A percentile compares a stretch with the other conserved stretches of the same genome.
These are phyloP conservation scores for Mormyrus hasselquistii DNA, from an alignment of 2,797 vertebrate genomes.

Conservation along the genomic window DNA sequence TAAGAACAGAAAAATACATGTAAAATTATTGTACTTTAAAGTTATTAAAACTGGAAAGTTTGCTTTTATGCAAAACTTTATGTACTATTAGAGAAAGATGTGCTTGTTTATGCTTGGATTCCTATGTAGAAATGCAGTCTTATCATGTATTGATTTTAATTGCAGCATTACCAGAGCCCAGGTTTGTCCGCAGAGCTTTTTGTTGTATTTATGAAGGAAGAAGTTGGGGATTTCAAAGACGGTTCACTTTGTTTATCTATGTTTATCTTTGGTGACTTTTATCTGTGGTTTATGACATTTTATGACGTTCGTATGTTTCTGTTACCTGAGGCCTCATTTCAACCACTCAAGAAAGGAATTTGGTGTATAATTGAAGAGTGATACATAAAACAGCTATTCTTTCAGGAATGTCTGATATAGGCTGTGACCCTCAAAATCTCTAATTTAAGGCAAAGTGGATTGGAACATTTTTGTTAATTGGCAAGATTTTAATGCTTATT, in stretches of 20 bases:
- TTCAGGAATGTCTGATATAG: background rate
- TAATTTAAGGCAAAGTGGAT: background rate
- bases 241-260: constrained; percentile 68
- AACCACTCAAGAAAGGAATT: background rate
- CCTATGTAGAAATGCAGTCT: background rate
- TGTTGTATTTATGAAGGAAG: constrained; percentile 47
- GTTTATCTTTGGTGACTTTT: constrained; percentile 67
- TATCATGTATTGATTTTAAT: constrained; percentile 50
- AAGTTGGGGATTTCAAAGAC: constrained; percentile 65
- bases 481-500: background rate
- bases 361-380: background rate
- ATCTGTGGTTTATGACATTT: constrained; percentile 64
- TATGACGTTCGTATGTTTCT: constrained; percentile 40
- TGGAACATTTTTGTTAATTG: background rate
- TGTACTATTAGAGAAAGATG: constrained; percentile 55
- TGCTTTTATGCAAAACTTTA: background rate
- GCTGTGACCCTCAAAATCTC: background rate
- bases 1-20: constrained; percentile 18
- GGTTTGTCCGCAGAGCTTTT: constrained; percentile 39
- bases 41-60: constrained; percentile 85
- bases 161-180: constrained; percentile 30
- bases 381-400: background rate
- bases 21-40: constrained; percentile 69
- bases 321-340: background rate
- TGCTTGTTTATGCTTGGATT: constrained; percentile 28